phyloP scores from a whole-genome alignment of 1,140 invertebrate genomes.

The Bombus confusus region DNA sequence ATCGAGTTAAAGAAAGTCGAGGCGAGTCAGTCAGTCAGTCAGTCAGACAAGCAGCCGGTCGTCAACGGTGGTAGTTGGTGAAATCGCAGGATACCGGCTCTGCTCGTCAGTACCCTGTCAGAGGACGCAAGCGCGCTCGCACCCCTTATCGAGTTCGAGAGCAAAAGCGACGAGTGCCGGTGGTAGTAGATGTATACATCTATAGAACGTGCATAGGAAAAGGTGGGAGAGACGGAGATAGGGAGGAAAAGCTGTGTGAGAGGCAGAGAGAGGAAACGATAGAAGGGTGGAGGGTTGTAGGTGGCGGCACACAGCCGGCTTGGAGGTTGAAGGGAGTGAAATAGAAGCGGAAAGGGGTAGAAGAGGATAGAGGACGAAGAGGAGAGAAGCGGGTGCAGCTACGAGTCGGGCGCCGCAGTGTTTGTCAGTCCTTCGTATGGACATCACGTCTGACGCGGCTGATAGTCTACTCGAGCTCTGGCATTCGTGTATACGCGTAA shows the following conservation, averaged over 20 bases:
- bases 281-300: conserved; percentile 60
- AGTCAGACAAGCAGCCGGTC: conserved; percentile 41
- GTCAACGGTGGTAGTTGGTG: conserved; percentile 66
- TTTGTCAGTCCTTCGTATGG: conserved; percentile 77
- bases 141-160: conserved; percentile 80
- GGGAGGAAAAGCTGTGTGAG: background rate
- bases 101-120: conserved; percentile 57
- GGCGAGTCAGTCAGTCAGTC: conserved; percentile 36
- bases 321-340: conserved; percentile 35
- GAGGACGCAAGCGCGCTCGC: conserved; percentile 72
- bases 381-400: conserved; percentile 67
- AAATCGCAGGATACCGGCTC: conserved; percentile 71
- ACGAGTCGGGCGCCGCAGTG: conserved; percentile 72
- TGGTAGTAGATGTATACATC: conserved; percentile 26
- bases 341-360: conserved; percentile 31
- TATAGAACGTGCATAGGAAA: conserved; percentile 31
- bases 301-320: conserved; percentile 61
- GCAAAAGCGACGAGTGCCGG: conserved; percentile 71
- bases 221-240: conserved; percentile 26
- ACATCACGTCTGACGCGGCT: conserved; percentile 69
- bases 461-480: conserved; percentile 58
- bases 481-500: conserved; percentile 55
- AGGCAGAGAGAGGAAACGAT: conserved; percentile 9
- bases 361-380: conserved; percentile 40
- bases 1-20: conserved; percentile 65